Evolutionary conservation across 2,888 invertebrate genomes (phyloP), one percentile per base, ranked within the genome.

Genomic region (Caenorhabditis sp.): DNA sequence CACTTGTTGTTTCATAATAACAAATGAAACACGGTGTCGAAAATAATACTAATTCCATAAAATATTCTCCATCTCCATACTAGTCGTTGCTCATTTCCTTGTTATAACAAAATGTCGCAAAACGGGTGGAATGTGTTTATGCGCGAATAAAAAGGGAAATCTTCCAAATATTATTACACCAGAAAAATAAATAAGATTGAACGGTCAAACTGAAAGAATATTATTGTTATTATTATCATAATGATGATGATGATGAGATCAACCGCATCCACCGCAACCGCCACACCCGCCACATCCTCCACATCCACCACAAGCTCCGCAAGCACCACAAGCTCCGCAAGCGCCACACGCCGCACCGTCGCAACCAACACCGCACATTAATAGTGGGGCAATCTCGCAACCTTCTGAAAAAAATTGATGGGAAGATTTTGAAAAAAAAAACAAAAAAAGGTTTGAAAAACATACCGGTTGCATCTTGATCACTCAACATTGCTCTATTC

Each of bases 261-360:
- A 81, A 12, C 84, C 83, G 60, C 86, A 86, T 12, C 81, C 81
- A 5, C 85, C 84, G 60, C 83, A 73, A 17, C 81, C 82, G 24
- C 84, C 85, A 55, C 85, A 85, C 14, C 78, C 83, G 26, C 84
- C 85, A 61, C 85, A 86, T 17, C 79, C 82, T 12, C 83, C 83
- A 58, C 86, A 86, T 8, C 80, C 81, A 10, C 84, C 84, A 58
- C 83, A 81, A 1, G 79, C 83, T 5, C 76, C 74, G 36, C 76
- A 76, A 50, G 76, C 75, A 24, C 77, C 79, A 49, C 79, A 79
- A 2, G 73, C 82, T 23, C 82, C 81, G 31, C 81, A 81, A 1
- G 79, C 80, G 14, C 81, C 82, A 57, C 77, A 75, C 4, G 81
- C 81, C 0, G 72, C 81, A 19, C 78, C 78, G 62, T 78, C 79